Base-by-base conservation (phyloP, 2,113 vertebrate species). In the Antechinus flavipes region DNA sequence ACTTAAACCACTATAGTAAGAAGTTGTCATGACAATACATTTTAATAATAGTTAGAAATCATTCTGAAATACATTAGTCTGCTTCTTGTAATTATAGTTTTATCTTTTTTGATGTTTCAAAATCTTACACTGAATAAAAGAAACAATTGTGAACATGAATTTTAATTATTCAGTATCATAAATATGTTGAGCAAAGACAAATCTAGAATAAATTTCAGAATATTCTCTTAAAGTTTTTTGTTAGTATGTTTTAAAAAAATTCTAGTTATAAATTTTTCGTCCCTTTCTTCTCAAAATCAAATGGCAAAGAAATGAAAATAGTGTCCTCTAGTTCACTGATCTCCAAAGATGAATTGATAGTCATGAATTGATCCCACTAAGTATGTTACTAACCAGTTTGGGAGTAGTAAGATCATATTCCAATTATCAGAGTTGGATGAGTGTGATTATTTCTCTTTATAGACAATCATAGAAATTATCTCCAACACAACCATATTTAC, bases 291-390 rank as follows among this genome's bases (percentile, higher is more conserved):
- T 42, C 46, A 26, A 95, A 90, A 91, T 8, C 54, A 91, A 95
- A 90, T 93, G 90, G 89, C 93, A 96, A 95, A 94, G 52, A 94
- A 97, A 97, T 96, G 94, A 94, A 96, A 98, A 97, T 95, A 95
- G 95, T 93, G 55, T 54, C 92, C 94, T 93, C 47, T 93, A 54
- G 93, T 94, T 94, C 96, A 90, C 58, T 92, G 96, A 94, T 46
- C 42, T 94, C 47, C 52, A 26, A 68, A 68, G 61, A 12, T 49
- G 49, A 49, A 49, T 49, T 49, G 27, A 30, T 27, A 11, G 58
- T 14, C 30, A 35, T 68, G 11, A 14, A 68, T 1, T 68, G 61
- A 68, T 12, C 3, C 30, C 61, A 14, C 1, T 8, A 11, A 30
- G 12, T 68, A 35, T 68, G 2, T 61, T 61, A 61, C 58, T 27